Base-by-base conservation (phyloP, 2,113 vertebrate species). In the Ginglymostoma cirratum region DNA sequence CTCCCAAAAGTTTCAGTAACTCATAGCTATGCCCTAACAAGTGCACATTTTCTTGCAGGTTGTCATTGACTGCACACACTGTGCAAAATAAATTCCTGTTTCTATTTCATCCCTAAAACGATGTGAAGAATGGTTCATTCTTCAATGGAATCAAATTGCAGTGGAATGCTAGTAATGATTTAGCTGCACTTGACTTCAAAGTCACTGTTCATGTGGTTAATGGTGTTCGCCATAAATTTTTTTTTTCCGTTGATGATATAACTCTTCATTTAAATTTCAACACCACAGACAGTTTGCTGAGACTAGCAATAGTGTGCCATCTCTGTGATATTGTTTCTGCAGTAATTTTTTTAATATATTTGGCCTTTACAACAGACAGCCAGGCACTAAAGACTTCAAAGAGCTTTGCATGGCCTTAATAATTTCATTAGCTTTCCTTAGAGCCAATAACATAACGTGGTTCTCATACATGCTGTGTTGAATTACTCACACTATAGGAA, bases 391-490 rank as follows among this genome's bases (percentile, higher is more conserved):
- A 48, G 24, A 48, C 42, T 95, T 95, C 72, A 30, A 42, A 34
- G 67, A 72, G 66, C 42, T 72, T 95, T 72, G 14, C 67, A 76
- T 52, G 24, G 42, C 24, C 72, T 69, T 72, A 48, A 48, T 70
- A 95, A 70, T 72, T 95, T 95, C 94, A 95, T 72, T 76, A 76
- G 69, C 66, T 95, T 95, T 95, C 67, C 94, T 72, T 52, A 27
- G 24, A 45, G 66, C 76, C 67, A 95, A 34, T 72, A 72, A 95
- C 72, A 52, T 69, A 76, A 38, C 23, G 1, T 69, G 93, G 30
- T 42, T 95, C 93, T 95, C 69, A 12, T 45, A 76, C 69, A 3
- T 95, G 94, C 93, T 70, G 93, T 27, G 93, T 19, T 95, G 67
- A 70, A 95, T 95, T 48, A 69, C 67, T 95, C 66, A 95, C 93